Evolutionary conservation across 2,797 vertebrate species (phyloP), one percentile per base, ranked within the genome.

Genomic region (Thalassophryne amazonica): DNA sequence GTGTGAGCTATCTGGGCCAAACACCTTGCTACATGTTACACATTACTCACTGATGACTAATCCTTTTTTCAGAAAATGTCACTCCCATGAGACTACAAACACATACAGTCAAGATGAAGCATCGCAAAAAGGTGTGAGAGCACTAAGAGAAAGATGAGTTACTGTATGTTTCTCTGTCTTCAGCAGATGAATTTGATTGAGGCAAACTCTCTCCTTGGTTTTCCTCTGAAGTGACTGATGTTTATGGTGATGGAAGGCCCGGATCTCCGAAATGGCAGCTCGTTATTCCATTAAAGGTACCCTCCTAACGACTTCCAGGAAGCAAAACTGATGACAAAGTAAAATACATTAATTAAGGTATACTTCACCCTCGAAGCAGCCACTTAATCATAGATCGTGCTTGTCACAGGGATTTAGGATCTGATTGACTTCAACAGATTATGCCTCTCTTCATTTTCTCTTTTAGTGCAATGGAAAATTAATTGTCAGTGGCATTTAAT

Each of bases 401-500:
- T 79, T 81, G 78, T 83, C 81, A 70, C 65, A 68, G 68, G 67
- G 76, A 85, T 83, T 82, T 75, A 54, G 38, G 33, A 78, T 85
- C 71, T 85, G 83, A 86, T 81, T 83, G 78, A 81, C 81, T 85
- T 48, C 37, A 83, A 67, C 77, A 79, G 78, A 86, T 86, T 84
- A 81, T 31, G 70, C 54, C 60, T 33, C 73, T 73, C 73, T 72
- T 80, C 68, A 77, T 76, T 69, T 73, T 72, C 71, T 66, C 52
- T 70, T 69, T 67, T 69, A 78, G 76, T 72, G 42, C 61, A 33
- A 67, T 29, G 15, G 76, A 67, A 81, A 83, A 85, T 83, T 81
- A 84, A 86, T 84, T 86, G 78, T 64, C 62, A 62, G 22, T 80
- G 80, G 80, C 78, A 80, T 85, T 84, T 74, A 56, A 73, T 68